Evolutionary conservation across 92 coral and sea anemone genomes (phyloP).

Genomic region (Nematostella vectensis): DNA sequence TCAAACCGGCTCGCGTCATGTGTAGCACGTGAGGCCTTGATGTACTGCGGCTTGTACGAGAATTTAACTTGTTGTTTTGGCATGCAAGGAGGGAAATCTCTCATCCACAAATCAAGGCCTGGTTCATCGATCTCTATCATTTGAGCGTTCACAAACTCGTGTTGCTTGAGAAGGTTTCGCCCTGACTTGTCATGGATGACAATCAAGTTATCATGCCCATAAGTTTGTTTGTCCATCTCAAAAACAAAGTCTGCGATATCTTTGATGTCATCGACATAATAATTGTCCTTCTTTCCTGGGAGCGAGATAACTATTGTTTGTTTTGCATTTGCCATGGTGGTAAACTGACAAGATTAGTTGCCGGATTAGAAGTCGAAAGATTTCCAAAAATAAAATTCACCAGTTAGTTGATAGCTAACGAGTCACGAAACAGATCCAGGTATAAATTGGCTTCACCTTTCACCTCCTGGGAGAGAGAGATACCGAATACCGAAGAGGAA

Average conservation of each 20-base stretch:
- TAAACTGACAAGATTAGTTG: too few relatives aligned
- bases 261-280: constrained; percentile 25
- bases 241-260: constrained; percentile 25
- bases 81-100: constrained; percentile 48
- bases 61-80: constrained; percentile 44
- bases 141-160: constrained; percentile 30
- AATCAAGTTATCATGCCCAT: constrained; percentile 41
- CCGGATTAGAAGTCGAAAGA: too few relatives aligned
- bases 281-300: constrained; percentile 36
- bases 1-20: constrained; percentile 24
- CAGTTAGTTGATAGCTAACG: too few relatives aligned
- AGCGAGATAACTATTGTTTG: constrained; percentile 43
- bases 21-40: constrained; percentile 36
- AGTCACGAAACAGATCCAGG: too few relatives aligned
- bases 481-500: too few relatives aligned
- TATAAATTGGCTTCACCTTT: too few relatives aligned
- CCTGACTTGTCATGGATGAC: constrained; percentile 46
- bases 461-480: too few relatives aligned
- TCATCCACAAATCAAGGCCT: constrained; percentile 48
- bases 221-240: constrained; percentile 35
- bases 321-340: constrained; percentile 10
- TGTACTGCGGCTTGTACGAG: constrained; percentile 35
- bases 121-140: constrained; percentile 29
- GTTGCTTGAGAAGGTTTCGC: constrained; percentile 12
- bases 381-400: too few relatives aligned